Evolutionary conservation across 2,113 vertebrate genomes (phyloP).

Genomic region (Cinclus mexicanus): DNA sequence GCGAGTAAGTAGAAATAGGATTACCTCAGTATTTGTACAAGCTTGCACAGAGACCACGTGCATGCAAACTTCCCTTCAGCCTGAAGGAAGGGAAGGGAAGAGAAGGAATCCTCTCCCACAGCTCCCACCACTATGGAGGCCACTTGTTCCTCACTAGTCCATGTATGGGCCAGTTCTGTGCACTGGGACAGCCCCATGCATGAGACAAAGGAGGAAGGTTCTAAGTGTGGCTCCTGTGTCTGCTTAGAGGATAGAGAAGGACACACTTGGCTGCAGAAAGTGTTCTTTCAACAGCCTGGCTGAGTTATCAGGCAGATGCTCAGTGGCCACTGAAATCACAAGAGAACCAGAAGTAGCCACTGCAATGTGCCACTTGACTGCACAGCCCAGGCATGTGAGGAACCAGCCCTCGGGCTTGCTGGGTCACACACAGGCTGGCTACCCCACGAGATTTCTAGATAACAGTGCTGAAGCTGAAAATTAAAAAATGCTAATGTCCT

Average conservation of each 20-base stretch:
- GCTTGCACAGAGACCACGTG: not conserved
- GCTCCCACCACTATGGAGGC: not conserved
- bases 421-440: not conserved
- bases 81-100: not conserved
- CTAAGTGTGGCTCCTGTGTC: not conserved
- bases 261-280: not conserved
- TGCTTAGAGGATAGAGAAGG: not conserved
- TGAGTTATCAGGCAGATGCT: not conserved
- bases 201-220: not conserved
- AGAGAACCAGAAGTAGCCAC: not conserved
- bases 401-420: not conserved
- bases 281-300: not conserved
- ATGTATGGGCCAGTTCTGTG: not conserved
- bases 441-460: not conserved
- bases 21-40: not conserved
- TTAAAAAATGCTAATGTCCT: not conserved
- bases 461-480: not conserved
- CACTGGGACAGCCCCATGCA: not conserved
- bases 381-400: not conserved
- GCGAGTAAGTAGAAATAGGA: not conserved
- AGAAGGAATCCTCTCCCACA: not conserved
- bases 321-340: not conserved
- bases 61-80: not conserved
- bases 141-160: not conserved
- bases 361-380: not conserved